Conservation (phyloP, 2,888 invertebrate species). For the Parapristionchus giblindavisi region DNA sequence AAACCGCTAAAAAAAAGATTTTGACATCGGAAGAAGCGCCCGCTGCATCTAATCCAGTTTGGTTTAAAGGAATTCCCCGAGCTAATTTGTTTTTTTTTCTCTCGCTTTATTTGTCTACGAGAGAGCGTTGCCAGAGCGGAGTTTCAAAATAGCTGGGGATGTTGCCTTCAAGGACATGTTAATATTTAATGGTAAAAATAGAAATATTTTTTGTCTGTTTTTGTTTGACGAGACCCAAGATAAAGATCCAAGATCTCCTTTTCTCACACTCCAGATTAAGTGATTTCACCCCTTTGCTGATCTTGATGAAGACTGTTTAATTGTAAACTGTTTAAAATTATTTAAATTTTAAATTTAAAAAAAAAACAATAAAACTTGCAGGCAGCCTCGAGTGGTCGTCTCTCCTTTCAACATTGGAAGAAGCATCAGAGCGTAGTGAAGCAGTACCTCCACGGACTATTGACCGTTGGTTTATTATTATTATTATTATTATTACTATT, state of each 20-base stretch:
- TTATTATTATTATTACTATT: no score
- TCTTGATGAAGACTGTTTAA: not conserved
- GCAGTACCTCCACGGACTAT: slow-evolving; percentile 50
- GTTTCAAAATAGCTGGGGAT: no score
- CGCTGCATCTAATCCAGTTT: slow-evolving; percentile 1
- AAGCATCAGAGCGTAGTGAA: slow-evolving; percentile 47
- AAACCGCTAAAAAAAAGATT: no score
- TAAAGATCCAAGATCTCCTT: not conserved
- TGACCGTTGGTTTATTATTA: slow-evolving; percentile 42
- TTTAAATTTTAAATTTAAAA: not conserved
- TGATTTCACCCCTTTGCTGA: no score
- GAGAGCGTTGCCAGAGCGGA: no score
- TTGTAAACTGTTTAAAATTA: not conserved
- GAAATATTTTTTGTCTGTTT: not conserved
- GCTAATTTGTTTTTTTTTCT: no score
- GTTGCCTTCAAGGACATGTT: no score
- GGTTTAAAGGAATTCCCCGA: no score
- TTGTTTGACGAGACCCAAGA: not conserved
- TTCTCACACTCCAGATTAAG: no score
- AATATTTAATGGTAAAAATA: not conserved
- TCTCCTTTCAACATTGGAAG: slow-evolving; percentile 49
- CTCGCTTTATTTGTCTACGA: no score
- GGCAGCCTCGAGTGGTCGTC: slow-evolving; percentile 9
- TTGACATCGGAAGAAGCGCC: not conserved
- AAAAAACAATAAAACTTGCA: not conserved